Base-by-base conservation (phyloP, 2,797 vertebrate species). In the Botia almorhae region DNA sequence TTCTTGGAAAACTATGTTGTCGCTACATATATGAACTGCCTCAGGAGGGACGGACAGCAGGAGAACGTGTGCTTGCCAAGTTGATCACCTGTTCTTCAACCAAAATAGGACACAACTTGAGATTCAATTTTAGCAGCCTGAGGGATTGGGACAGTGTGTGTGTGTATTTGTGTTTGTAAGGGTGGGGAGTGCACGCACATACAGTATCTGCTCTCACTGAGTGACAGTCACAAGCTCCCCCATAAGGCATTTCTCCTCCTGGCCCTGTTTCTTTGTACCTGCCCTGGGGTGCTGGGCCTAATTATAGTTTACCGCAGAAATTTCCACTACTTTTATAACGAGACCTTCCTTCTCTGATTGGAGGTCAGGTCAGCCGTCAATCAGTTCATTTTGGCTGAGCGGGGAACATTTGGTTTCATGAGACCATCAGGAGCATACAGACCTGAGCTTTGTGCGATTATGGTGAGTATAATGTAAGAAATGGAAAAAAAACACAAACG, bases 41-140 rank as follows among this genome's bases (percentile, higher is more conserved):
- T 89, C 87, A 67, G 85, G 64, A 71, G 77, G 36, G 63, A 63
- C 69, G 21, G 53, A 73, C 70, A 77, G 75, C 69, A 67, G 82
- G 17, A 64, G 84, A 86, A n/a, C 86, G 84, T 85, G n/a, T 71
- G 89, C 61, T 50, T 84, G 87, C 88, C 86, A 86, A 88, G 85
- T 74, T 81, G 80, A 88, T 93, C 92, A 93, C 91, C 92, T 93
- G 92, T 91, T 93, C 90, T 89, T 84, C 39, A 84, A 87, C 91
- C 88, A 89, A 92, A 93, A 92, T 92, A 93, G 92, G 90, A 88
- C 90, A 89, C 89, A 88, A 92, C 89, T 92, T 91, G 89, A 92
- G 91, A 92, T 93, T 92, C 90, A 91, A 88, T 93, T 92, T 93
- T 92, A 92, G 92, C 88, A 89, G 87, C 88, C 60, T 84, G 74